phyloP scores from a whole-genome alignment of 2,888 invertebrate species.

The Pegoplata infirma region DNA sequence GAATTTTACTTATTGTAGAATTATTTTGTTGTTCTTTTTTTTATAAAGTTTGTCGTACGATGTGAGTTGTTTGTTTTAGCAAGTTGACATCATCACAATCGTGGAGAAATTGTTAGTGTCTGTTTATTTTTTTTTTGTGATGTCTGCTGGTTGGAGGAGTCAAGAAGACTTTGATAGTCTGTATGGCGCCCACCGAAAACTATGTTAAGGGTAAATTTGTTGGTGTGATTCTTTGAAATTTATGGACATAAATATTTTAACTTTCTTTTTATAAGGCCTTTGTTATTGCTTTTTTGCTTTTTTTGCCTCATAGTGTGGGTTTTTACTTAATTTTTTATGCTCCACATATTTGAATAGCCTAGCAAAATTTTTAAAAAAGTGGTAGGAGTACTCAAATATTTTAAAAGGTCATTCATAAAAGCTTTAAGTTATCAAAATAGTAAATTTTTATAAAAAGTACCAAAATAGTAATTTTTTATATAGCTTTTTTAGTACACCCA shows the following conservation, averaged over 20 bases:
- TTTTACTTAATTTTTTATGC: too few relatives aligned
- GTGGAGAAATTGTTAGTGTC: not conserved
- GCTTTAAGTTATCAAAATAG: too few relatives aligned
- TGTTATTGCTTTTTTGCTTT: not conserved
- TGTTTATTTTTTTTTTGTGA: not conserved
- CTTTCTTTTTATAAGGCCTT: not conserved
- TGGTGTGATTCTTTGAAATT: not conserved
- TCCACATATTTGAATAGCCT: too few relatives aligned
- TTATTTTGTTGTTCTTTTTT: not conserved
- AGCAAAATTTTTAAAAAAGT: too few relatives aligned
- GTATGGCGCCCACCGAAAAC: constrained; percentile 24
- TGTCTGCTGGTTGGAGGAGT: not conserved
- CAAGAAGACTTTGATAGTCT: constrained; percentile 2
- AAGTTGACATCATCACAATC: constrained; percentile 36
- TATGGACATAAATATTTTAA: not conserved
- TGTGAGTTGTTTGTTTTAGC: constrained; percentile 1
- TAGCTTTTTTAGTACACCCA: too few relatives aligned
- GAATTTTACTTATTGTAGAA: not conserved
- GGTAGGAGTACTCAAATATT: too few relatives aligned
- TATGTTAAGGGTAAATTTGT: constrained; percentile 39
- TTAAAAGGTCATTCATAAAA: too few relatives aligned
- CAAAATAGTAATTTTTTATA: too few relatives aligned
- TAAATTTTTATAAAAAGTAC: too few relatives aligned
- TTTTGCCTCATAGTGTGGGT: not conserved
- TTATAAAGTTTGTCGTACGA: not conserved